A percentile compares a stretch with the other conserved stretches of the same genome.
Evolutionary conservation across 2,888 invertebrate species (phyloP).

Genomic region (Allacma fusca): DNA sequence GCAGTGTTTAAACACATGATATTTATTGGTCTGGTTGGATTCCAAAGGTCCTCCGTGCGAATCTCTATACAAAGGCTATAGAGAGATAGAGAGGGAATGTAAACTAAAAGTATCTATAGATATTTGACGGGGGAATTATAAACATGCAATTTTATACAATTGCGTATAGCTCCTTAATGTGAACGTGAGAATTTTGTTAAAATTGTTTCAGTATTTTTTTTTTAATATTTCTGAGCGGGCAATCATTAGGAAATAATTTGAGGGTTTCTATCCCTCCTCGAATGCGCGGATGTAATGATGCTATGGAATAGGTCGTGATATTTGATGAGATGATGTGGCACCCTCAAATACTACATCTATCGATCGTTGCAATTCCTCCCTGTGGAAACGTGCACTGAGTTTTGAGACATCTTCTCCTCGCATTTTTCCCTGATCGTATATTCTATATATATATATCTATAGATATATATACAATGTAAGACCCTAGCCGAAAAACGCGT

Average conservation of each 20-base stretch:
- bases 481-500: no score
- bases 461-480: no score
- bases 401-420: no score
- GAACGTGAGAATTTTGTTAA: slow-evolving; percentile 25
- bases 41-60: no score
- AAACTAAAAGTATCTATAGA: background rate
- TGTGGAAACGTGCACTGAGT: no score
- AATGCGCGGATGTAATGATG: background rate
- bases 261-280: background rate
- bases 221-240: background rate
- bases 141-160: no score
- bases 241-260: slow-evolving; percentile 24
- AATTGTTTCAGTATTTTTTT: background rate
- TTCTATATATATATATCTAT: background rate
- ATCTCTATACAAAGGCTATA: no score
- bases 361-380: background rate
- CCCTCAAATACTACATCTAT: background rate
- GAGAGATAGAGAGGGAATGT: no score
- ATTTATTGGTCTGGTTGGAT: no score
- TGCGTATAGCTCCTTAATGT: no score
- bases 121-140: no score
- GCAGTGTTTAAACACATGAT: no score
- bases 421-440: background rate
- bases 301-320: slow-evolving; percentile 7
- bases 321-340: slow-evolving; percentile 21